Evolutionary conservation across 2,888 invertebrate species (phyloP).

Genomic region (Phyto melanocephala): DNA sequence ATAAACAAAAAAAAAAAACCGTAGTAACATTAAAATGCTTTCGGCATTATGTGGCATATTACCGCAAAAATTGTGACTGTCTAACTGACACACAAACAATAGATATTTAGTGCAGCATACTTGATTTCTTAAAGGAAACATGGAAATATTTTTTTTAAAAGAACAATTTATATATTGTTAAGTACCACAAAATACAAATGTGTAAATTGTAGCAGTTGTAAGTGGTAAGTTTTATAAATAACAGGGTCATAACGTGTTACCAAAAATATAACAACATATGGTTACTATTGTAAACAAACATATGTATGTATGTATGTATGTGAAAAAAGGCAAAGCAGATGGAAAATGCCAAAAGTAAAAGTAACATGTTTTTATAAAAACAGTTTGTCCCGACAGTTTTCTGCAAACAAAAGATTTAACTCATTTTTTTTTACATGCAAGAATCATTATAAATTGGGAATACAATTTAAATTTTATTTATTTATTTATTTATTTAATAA

Average conservation of each 20-base stretch:
- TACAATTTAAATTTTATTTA: too few species aligned
- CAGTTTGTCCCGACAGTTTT: too few species aligned
- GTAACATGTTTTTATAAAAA: too few species aligned
- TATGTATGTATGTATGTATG: not conserved
- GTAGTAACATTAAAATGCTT: slow-evolving; percentile 45
- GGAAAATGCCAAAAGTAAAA: too few species aligned
- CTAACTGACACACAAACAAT: not conserved
- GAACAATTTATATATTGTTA: slow-evolving; percentile 12
- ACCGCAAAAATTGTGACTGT: not conserved
- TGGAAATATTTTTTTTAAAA: not conserved
- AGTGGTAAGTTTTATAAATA: slow-evolving; percentile 3
- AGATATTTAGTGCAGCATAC: not conserved
- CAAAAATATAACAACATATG: too few species aligned
- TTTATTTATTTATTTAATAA: too few species aligned
- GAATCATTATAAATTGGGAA: too few species aligned
- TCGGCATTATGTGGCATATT: slow-evolving; percentile 40
- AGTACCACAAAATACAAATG: slow-evolving; percentile 42
- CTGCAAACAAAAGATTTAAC: too few species aligned
- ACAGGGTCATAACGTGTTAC: not conserved
- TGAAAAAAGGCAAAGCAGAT: too few species aligned
- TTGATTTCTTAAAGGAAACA: not conserved
- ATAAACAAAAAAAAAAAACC: slow-evolving; percentile 5
- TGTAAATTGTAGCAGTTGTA: slow-evolving; percentile 39
- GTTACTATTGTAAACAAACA: not conserved
- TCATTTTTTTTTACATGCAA: too few species aligned